Base-by-base conservation (phyloP, 2,797 vertebrate species). In the Bradypodion pumilum region DNA sequence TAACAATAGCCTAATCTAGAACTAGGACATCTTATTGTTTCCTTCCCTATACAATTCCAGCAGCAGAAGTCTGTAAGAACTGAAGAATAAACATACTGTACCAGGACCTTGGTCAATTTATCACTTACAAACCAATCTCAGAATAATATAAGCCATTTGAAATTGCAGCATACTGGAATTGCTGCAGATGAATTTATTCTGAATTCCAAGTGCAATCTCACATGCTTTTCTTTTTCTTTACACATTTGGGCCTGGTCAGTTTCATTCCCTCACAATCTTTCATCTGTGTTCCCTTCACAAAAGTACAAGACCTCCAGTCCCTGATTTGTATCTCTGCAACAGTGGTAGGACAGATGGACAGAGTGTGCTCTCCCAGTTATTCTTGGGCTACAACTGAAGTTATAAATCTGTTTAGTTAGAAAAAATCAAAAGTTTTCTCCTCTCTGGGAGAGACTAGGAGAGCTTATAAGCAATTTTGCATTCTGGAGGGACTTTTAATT, bases 21-120 rank as follows among this genome's bases (percentile, higher is more conserved):
- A 86, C 80, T 89, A 12, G 32, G 32, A 56, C 74, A 66, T 19
- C 32, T 80, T 88, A 62, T 4, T 62, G 68, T 7, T 74, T 52
- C 13, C 73, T 85, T 27, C 46, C 85, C 29, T 29, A 0, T 80
- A 87, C 86, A 77, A 32, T 84, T 4, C 62, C 70, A 25, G 81
- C 76, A 70, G 35, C 35, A 79, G 44, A 29, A 21, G 52, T 83
- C 56, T 87, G 2, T 35, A 52, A 0, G 0, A 42, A 15, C 0
- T 66, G 37, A 78, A 21, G 37, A 81, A 89, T 63, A 29, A 70
- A 79, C 74, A 52, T 1, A 84, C 40, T 1, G 29, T 83, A 74
- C 60, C 75, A 80, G 6, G 42, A 84, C 62, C 79, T 72, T 89
- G 74, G 49, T 9, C 8, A 27, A 72, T 78, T 23, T 27, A 83